phyloP scores from a whole-genome alignment of 2,113 vertebrate genomes.

The Ranitomeya imitator region DNA sequence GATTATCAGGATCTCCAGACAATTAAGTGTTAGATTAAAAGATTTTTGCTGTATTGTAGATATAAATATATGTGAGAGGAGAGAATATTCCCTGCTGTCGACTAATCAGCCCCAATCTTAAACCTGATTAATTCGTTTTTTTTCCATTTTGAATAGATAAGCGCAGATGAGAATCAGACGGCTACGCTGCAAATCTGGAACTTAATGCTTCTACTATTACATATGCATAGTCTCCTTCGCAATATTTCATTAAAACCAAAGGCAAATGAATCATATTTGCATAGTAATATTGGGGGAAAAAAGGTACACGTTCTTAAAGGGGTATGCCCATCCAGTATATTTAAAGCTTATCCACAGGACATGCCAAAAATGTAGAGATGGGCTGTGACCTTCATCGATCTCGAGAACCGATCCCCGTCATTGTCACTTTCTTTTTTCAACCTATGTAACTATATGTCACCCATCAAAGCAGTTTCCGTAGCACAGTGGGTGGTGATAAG shows the following conservation, averaged over 20 bases:
- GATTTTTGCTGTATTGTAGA: neutral
- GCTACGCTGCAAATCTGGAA: neutral
- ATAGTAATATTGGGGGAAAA: neutral
- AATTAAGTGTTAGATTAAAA: neutral
- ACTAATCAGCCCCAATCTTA: neutral
- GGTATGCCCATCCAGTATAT: no score
- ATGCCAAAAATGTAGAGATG: no score
- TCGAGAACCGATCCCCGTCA: no score
- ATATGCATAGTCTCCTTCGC: neutral
- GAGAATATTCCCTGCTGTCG: neutral
- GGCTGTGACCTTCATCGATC: no score
- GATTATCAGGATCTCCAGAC: neutral
- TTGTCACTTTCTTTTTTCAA: no score
- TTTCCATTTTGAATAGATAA: neutral
- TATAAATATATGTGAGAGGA: neutral
- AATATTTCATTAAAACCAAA: neutral
- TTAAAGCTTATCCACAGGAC: neutral
- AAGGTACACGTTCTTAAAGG: neutral
- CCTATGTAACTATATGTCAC: no score
- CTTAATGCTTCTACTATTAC: neutral
- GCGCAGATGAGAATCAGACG: neutral
- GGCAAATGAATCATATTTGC: neutral
- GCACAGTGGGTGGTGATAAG: no score
- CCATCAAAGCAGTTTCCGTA: no score
- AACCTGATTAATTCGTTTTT: neutral